phyloP scores from a whole-genome alignment of 2,113 vertebrate species.

The Siphamia tubifer region DNA sequence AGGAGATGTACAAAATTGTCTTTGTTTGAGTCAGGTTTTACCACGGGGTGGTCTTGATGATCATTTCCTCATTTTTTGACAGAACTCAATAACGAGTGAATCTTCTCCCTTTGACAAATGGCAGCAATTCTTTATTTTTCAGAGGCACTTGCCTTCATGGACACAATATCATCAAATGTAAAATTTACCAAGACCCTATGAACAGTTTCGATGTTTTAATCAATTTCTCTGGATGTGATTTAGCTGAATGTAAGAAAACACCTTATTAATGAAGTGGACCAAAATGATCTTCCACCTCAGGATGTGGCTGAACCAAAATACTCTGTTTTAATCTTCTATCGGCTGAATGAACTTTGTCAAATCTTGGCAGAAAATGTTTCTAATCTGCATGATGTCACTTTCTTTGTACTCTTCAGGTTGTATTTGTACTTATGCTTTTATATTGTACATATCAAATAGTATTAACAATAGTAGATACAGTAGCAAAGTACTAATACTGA shows the following conservation, averaged over 20 bases:
- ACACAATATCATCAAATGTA: not conserved
- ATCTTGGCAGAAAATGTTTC: constrained; percentile 15
- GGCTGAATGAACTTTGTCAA: not conserved
- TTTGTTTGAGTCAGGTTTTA: not conserved
- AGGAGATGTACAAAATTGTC: not conserved
- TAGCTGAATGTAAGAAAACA: constrained; percentile 35
- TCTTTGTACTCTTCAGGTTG: constrained; percentile 28
- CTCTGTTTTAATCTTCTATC: not conserved
- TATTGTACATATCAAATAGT: constrained; percentile 18
- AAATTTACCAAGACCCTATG: constrained; percentile 25
- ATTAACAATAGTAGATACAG: constrained; percentile 4
- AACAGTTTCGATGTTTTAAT: constrained; percentile 12
- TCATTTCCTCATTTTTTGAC: not conserved
- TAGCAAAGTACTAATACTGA: constrained; percentile 32
- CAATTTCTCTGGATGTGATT: constrained; percentile 28
- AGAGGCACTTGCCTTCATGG: constrained; percentile 2
- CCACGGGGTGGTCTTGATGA: not conserved
- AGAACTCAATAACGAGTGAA: not conserved
- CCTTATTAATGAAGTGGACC: constrained; percentile 40
- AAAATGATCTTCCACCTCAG: constrained; percentile 63
- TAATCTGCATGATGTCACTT: constrained; percentile 62
- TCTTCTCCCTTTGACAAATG: not conserved
- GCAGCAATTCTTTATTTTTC: not conserved
- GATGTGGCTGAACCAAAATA: constrained; percentile 56
- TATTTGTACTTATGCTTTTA: constrained; percentile 25